Evolutionary conservation across 2,797 vertebrate species (phyloP), one percentile per base, ranked within the genome.

Genomic region (Lepidocolaptes lacrymiger): DNA sequence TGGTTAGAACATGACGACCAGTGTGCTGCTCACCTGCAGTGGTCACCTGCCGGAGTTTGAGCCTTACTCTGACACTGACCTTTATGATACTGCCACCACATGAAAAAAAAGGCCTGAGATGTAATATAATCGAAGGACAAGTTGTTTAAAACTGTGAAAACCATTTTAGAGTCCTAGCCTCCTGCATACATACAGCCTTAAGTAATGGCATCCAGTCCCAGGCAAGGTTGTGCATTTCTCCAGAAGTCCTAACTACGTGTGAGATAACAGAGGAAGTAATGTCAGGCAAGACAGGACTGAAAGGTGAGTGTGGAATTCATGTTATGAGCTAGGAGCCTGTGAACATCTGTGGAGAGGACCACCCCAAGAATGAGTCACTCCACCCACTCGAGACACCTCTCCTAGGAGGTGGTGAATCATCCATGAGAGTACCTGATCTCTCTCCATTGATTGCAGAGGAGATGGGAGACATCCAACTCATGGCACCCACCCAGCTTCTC

Each of bases 291-390:
- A 51, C 49, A 72, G 61, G 41, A 51, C 14, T 9, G 76, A 84
- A 78, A 88, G 51, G 48, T 32, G 72, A 88, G 54, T 51, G 13
- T 15, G 18, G 34, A 78, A 72, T 78, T 81, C 58, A 11, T 78
- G 73, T 77, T 73, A 4, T 32, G 66, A 88, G 85, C 64, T n/a
- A 46, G 81, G 85, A 89, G 88, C 13, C 64, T 83, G 76, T 24
- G 93, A 91, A 76, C 51, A 81, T 78, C 43, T 26, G 3, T 48
- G 80, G 62, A 81, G 88, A 91, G 88, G 91, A 97, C 46, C 94
- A 91, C 83, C 89, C 95, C 28, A 14, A 55, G 74, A 58, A 44
- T 95, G 93, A 95, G 66, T 97, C 96, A 95, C 17, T 27, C 87
- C 95, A 62, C 96, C 93, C 73, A 88, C 94, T 76, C 22, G 7